Evolutionary conservation across 2,113 vertebrate genomes (phyloP), one percentile per base, ranked within the genome.

Genomic region (Dasypus novemcinctus): DNA sequence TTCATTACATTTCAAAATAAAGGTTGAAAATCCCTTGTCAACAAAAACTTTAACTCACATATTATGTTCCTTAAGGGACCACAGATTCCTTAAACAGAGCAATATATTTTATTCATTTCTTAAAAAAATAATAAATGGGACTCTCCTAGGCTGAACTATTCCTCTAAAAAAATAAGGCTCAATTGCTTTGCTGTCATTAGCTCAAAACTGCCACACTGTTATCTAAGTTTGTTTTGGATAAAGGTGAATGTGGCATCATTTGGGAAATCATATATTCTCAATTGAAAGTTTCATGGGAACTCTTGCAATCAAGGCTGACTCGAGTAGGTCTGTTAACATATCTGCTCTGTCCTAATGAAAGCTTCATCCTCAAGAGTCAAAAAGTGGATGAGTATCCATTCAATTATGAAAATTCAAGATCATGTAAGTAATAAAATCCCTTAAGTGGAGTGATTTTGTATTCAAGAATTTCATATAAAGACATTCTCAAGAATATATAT

Each of bases 1-100:
- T 80, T 86, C 59, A 93, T 63, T 76, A 86, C 6, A 91, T 63
- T 88, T 85, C 90, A 95, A 84, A 89, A 78, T 23, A 89, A 86
- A 97, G 78, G 64, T 81, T 54, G 27, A 36, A 76, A 90, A 78
- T 83, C 20, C 14, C n/a, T 85, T 82, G 52, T 78, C 18, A 72
- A 38, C 82, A 20, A 89, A 94, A 93, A 93, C 18, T 6, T 89
- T n/a, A 94, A 78, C 13, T 78, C 76, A n/a, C 29, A 66, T 69
- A 74, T 43, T 59, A 66, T 82, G 17, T 88, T 66, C 15, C 46
- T 92, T 72, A 10, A 75, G 31, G 17, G 6, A 5, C 31, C 38
- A 68, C 27, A 72, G 4, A 95, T 14, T 69, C 41, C 59, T 93
- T 49, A 97, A 52, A 68, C 38, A 80, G 3, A 79, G 33, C 7